Percentiles rank a stretch among this genome's conserved stretches.
These are phyloP conservation scores for Harpagus bidentatus DNA, from an alignment of 2,113 vertebrate species.

Conservation along the genomic window DNA sequence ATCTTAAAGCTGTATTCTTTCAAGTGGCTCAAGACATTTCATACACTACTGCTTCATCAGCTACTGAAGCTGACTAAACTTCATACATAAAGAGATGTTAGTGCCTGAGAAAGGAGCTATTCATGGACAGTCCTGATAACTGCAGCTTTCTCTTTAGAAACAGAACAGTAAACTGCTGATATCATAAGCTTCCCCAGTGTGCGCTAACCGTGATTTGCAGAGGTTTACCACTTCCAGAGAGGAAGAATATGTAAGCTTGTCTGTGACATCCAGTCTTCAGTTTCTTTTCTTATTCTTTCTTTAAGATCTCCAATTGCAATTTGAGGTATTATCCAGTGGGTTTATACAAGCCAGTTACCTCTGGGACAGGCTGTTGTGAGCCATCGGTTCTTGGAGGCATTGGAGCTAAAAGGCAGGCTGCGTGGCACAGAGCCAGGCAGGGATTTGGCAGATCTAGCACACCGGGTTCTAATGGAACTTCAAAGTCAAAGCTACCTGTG, in stretches of 20 bases:
- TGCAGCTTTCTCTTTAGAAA: background rate
- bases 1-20: background rate
- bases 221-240: background rate
- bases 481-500: background rate
- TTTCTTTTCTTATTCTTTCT: background rate
- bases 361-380: background rate
- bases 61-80: background rate
- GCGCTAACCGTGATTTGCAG: background rate
- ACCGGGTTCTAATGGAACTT: background rate
- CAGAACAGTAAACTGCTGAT: background rate
- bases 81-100: background rate
- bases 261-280: background rate
- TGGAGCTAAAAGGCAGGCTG: background rate
- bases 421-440: background rate
- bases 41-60: background rate
- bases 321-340: background rate
- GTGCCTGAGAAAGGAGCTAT: background rate
- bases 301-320: background rate
- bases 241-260: background rate
- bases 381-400: background rate
- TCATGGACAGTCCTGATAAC: background rate
- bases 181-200: fast-evolving
- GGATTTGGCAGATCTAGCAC: background rate
- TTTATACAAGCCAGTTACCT: background rate
- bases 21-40: background rate